Base-by-base conservation (phyloP, 2,797 vertebrate species). In the Cynodonichthys magdalenae region DNA sequence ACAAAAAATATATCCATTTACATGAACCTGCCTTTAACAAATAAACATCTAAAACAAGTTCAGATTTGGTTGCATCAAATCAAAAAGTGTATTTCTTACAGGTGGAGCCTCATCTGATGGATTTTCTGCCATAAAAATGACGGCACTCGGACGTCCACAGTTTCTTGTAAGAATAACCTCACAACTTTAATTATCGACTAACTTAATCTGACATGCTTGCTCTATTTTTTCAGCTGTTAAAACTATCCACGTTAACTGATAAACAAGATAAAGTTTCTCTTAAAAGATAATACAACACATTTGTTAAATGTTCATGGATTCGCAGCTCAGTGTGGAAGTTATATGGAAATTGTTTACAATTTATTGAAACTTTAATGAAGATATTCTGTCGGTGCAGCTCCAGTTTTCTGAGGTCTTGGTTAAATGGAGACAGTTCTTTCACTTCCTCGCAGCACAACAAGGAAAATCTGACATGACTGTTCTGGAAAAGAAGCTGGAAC, bases 51-150 rank as follows among this genome's bases (percentile, higher is more conserved):
- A 39, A 39, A 39, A 1, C 36, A 39, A 12, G 36, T 39, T 39
- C 4, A 12, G 36, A 39, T 4, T 4, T 39, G 36, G 36, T 12
- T 39, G 36, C 36, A 14, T 39, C 36, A 39, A 39, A 39, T 39
- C 11, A 4, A 39, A 39, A 39, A 12, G 11, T 39, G 12, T 39
- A 39, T 39, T 39, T 39, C 11, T 12, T 39, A 12, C 63, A 99
- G 97, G 95, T 20, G 90, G 93, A 50, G 94, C 94, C 66, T 95
- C 95, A 0, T 75, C 92, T 1, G 94, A 96, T 0, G 94, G 96
- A 15, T 99, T 99, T 87, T 94, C 93, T 0, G 97, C 97, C 69
- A 95, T 99, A 77, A 99, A 99, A 83, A 87, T 99, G 86, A 98
- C 96, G 0, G 96, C 96, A 0, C 75, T 99, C 59, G 96, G 96